Base-by-base conservation (phyloP, 2,888 invertebrate species). In the Noctua janthina region DNA sequence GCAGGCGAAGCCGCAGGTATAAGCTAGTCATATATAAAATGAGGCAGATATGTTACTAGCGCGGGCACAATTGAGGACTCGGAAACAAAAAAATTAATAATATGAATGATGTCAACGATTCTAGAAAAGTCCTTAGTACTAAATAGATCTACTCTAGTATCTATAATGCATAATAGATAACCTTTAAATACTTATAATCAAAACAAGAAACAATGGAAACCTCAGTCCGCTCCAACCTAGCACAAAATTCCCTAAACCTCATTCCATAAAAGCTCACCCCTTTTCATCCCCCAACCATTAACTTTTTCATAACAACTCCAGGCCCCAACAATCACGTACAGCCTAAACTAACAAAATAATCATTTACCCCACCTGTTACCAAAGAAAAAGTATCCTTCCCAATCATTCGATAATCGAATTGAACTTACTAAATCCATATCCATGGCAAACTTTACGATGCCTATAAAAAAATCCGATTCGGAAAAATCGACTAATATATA, bases 351-450 rank as follows among this genome's bases (percentile, higher is more conserved):
- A 90, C 91, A 90, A 87, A 91, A 93, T 93, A 92, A 87, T 90
- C 74, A 87, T 91, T 85, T 74, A 70, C 23, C 64, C 70, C 92
- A 92, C 91, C 92, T 91, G 91, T 78, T 82, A 76, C 87, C 66
- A 76, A 80, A 80, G 75, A 85, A 82, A 84, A 78, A 77, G 89
- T 90, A 90, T 90, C 90, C 90, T 91, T 92, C 91, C 91, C 88
- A 90, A 89, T 91, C 93, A 93, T 93, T 93, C 94, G 91, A 94
- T 95, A 94, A 95, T 95, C 94, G 94, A 94, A 94, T 93, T 90
- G 91, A 93, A 94, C 91, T 95, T 92, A 91, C 93, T 91, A 90
- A 93, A 94, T 93, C 94, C 92, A 94, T 95, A 94, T 93, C 92
- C 92, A 91, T 90, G 88, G 91, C 91, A 89, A 91, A 94, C 93